A percentile compares a stretch with the other conserved stretches of the same genome.
phyloP scores from a whole-genome alignment of 2,797 vertebrate species.

The Cossypha polioptera region DNA sequence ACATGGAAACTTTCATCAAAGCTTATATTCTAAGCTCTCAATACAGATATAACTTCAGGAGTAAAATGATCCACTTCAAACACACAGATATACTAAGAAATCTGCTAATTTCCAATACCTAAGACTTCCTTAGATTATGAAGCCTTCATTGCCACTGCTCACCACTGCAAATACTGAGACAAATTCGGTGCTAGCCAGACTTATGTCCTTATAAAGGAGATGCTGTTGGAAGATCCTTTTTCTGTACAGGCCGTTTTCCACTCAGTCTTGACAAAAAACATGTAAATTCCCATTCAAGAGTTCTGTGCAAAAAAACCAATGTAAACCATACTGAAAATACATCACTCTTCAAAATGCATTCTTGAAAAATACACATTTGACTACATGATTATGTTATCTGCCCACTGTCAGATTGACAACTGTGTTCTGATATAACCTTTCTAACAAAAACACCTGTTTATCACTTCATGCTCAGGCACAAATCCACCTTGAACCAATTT shows the following conservation, averaged over 20 bases:
- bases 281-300: not conserved
- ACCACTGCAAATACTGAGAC: not conserved
- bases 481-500: not conserved
- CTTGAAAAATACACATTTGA: not conserved
- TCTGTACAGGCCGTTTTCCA: not conserved
- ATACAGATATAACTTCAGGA: not conserved
- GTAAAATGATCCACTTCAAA: not conserved
- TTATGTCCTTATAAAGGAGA: not conserved
- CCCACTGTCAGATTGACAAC: not conserved
- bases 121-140: not conserved
- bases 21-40: not conserved
- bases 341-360: not conserved
- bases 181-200: not conserved
- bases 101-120: not conserved
- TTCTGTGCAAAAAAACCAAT: not conserved
- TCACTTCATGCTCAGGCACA: not conserved
- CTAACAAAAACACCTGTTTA: not conserved
- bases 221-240: not conserved
- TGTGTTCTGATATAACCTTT: not conserved
- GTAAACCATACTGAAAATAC: not conserved
- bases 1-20: not conserved
- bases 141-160: not conserved
- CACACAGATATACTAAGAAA: not conserved
- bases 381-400: not conserved
- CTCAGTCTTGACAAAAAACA: not conserved